Evolutionary conservation across 1,140 invertebrate species (phyloP).

Genomic region (Atta texana): DNA sequence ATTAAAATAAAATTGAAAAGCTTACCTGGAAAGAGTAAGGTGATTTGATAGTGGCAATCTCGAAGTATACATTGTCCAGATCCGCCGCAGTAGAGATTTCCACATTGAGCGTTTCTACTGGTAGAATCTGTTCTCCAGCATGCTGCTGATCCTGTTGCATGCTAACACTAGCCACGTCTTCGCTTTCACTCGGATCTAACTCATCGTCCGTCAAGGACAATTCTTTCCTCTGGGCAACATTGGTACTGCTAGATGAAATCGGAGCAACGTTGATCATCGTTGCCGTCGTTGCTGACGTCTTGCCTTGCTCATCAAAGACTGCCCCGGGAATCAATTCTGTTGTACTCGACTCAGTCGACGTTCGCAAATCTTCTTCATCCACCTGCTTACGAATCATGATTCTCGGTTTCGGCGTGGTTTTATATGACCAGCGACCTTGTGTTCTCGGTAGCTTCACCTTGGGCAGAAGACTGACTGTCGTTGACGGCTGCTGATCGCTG

Average conservation of each 20-base stretch:
- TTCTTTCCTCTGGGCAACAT: slow-evolving; percentile 77
- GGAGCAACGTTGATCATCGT: slow-evolving; percentile 83
- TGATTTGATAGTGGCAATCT: slow-evolving; percentile 95
- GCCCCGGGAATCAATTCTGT: slow-evolving; percentile 48
- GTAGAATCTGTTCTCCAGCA: slow-evolving; percentile 83
- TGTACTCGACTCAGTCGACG: slow-evolving; percentile 75
- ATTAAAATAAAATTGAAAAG: background rate
- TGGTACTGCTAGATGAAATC: slow-evolving; percentile 75
- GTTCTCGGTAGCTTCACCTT: slow-evolving; percentile 92
- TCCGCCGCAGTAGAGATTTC: slow-evolving; percentile 95
- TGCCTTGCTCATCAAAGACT: slow-evolving; percentile 70
- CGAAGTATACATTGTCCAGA: slow-evolving; percentile 93
- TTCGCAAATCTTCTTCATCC: slow-evolving; percentile 87
- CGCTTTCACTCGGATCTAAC: slow-evolving; percentile 89
- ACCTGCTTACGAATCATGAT: slow-evolving; percentile 92
- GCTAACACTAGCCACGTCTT: slow-evolving; percentile 79
- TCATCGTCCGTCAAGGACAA: slow-evolving; percentile 86
- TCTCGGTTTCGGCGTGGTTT: slow-evolving; percentile 94
- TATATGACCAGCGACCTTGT: slow-evolving; percentile 95
- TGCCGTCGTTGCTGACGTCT: slow-evolving; percentile 59
- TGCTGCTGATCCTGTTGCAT: slow-evolving; percentile 77
- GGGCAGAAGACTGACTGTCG: slow-evolving; percentile 65
- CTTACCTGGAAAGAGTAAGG: slow-evolving; percentile 95
- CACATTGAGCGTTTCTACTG: slow-evolving; percentile 92
- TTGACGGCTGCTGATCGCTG: slow-evolving; percentile 64